Percentiles rank a stretch among this genome's conserved stretches.
Evolutionary conservation across 2,113 vertebrate genomes (phyloP).

Genomic region (Ailuropoda melanoleuca): DNA sequence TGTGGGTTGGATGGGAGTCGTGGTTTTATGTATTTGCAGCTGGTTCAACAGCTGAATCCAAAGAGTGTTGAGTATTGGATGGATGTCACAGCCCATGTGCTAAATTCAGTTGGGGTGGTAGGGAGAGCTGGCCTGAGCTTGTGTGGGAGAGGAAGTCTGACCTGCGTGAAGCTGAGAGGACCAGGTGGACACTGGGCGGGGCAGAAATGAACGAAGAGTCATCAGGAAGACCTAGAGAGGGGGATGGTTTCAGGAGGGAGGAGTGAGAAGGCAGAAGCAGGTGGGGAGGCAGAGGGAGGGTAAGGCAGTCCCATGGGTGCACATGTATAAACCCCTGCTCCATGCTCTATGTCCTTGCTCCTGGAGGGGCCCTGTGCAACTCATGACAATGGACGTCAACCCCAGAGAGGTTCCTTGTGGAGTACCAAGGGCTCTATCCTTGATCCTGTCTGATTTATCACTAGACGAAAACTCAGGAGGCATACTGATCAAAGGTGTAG

Average conservation of each 20-base stretch:
- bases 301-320: not conserved
- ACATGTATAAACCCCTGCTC: not conserved
- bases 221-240: not conserved
- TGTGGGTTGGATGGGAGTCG: constrained; percentile 46
- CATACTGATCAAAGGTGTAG: constrained; percentile 42
- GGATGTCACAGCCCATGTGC: constrained; percentile 51
- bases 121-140: constrained; percentile 33
- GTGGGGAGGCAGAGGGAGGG: not conserved
- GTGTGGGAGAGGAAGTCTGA: not conserved
- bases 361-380: not conserved
- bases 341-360: not conserved
- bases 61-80: constrained; percentile 59
- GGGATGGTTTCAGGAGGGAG: not conserved
- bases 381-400: not conserved
- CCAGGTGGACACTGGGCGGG: not conserved
- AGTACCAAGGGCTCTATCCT: not conserved
- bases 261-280: not conserved
- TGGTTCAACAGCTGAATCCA: constrained; percentile 66
- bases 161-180: not conserved
- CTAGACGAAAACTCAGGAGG: constrained; percentile 50
- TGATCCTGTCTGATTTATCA: constrained; percentile 55
- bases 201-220: not conserved
- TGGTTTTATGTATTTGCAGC: constrained; percentile 71
- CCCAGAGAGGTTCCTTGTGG: not conserved
- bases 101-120: not conserved